Evolutionary conservation across 2,113 vertebrate species (phyloP), one percentile per base, ranked within the genome.

Genomic region (Phylloscopus trochiloides): DNA sequence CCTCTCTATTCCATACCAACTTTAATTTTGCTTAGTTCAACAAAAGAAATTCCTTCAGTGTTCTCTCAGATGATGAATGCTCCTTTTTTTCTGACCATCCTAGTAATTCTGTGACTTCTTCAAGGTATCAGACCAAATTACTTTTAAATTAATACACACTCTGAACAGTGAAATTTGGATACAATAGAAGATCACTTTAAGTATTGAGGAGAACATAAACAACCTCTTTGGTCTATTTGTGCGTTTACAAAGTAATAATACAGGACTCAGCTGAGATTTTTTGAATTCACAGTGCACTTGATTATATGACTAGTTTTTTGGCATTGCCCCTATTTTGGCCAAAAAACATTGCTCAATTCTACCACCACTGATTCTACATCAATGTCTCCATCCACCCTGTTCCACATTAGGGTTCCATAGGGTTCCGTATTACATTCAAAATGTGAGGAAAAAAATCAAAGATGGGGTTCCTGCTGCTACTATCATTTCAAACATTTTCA

Each of bases 401-500:
- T 43, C 6, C 6, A 8, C 19, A 29, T n/a, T 74, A 7, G 40
- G 40, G 40, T 40, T 40, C 40, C 12, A 13, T 40, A 13, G 40
- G 40, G 25, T 32, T 43, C 6, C 6, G 7, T 25, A 29, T n/a
- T 74, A 7, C 5, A 58, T n/a, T 58, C 20, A 79, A 93, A 90
- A 90, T 10, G 5, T 78, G 45, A 31, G 8, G 3, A 14, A 57
- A 67, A 74, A 52, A n/a, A 57, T 10, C 11, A 59, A 67, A 59
- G 10, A 42, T 28, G 79, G 6, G 5, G 5, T 58, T 92, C 29
- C 63, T 34, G 25, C 14, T 93, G 47, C 24, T 72, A 8, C 16
- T 71, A 74, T 77, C 2, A 80, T 88, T 90, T 75, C 52, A 88
- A 88, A 74, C 21, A 74, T 80, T 96, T 95, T 80, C 63, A 88